A percentile compares a stretch with the other conserved stretches of the same genome.
phyloP scores from a whole-genome alignment of 2,888 invertebrate genomes.

The Eilema sororculum region DNA sequence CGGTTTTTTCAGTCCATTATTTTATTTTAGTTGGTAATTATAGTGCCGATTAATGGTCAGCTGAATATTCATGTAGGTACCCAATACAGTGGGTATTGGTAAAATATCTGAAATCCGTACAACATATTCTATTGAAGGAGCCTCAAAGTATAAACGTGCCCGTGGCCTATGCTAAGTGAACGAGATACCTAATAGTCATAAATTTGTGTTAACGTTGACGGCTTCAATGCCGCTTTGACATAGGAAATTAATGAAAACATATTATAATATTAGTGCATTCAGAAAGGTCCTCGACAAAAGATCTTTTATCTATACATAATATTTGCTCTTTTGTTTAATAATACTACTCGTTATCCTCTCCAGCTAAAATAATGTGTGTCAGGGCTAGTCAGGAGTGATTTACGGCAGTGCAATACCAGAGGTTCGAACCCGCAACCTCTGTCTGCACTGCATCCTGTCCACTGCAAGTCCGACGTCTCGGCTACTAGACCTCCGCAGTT shows the following conservation, averaged over 20 bases:
- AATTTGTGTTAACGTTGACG: neutral
- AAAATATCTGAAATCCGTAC: neutral
- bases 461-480: neutral
- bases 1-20: too few relatives aligned
- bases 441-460: neutral
- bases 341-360: neutral
- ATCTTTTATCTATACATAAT: neutral
- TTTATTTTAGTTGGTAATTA: too few relatives aligned
- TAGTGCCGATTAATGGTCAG: too few relatives aligned
- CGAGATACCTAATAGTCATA: neutral
- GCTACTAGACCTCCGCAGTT: neutral
- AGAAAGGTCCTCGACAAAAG: neutral
- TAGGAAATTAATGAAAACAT: conserved; percentile 1
- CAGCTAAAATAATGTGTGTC: neutral
- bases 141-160: neutral
- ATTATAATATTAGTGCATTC: neutral
- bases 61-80: too few relatives aligned
- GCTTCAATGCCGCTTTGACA: neutral
- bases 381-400: neutral
- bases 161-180: conserved; percentile 1
- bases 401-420: neutral
- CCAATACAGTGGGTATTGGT: too few relatives aligned
- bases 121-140: neutral
- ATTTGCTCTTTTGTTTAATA: neutral
- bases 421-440: neutral